Evolutionary conservation across 2,888 invertebrate species (phyloP).

Genomic region (Parelbella ahira): DNA sequence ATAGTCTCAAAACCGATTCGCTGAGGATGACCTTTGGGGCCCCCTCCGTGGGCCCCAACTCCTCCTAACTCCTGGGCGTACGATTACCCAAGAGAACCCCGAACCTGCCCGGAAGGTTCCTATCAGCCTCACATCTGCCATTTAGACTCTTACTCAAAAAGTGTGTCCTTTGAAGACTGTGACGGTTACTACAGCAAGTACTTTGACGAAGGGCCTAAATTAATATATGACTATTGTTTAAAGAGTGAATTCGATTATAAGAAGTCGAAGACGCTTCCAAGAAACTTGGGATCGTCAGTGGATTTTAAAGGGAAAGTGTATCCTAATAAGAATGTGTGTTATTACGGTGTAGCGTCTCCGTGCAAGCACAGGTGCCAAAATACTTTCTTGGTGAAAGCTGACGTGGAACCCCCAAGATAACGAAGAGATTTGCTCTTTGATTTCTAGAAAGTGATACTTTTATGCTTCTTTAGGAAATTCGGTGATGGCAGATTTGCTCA

Average conservation of each 20-base stretch:
- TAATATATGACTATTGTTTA: constrained; percentile 65
- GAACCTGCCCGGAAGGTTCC: constrained; percentile 60
- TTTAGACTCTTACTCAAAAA: constrained; percentile 50
- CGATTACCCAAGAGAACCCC: constrained; percentile 45
- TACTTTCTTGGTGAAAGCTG: constrained; percentile 59
- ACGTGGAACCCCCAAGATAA: constrained; percentile 67
- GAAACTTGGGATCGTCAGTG: constrained; percentile 59
- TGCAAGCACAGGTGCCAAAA: constrained; percentile 38
- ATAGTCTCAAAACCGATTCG: constrained; percentile 82
- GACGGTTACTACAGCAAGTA: constrained; percentile 67
- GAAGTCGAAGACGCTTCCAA: constrained; percentile 61
- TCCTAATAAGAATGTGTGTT: constrained; percentile 59
- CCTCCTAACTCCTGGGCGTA: constrained; percentile 56
- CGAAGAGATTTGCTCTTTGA: constrained; percentile 34
- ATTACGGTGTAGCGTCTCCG: constrained; percentile 52
- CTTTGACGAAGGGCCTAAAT: constrained; percentile 59
- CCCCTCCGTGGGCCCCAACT: constrained; percentile 70
- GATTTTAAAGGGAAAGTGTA: constrained; percentile 48
- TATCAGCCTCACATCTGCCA: constrained; percentile 44
- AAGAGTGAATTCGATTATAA: constrained; percentile 69
- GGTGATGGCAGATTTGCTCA: constrained; percentile 6
- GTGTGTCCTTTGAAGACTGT: constrained; percentile 55
- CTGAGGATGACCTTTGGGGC: constrained; percentile 76
- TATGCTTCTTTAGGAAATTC: constrained; percentile 6
- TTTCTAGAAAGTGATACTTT: constrained; percentile 19